Base-by-base conservation (phyloP, 2,797 vertebrate genomes). In the Pogonophryne albipinna region DNA sequence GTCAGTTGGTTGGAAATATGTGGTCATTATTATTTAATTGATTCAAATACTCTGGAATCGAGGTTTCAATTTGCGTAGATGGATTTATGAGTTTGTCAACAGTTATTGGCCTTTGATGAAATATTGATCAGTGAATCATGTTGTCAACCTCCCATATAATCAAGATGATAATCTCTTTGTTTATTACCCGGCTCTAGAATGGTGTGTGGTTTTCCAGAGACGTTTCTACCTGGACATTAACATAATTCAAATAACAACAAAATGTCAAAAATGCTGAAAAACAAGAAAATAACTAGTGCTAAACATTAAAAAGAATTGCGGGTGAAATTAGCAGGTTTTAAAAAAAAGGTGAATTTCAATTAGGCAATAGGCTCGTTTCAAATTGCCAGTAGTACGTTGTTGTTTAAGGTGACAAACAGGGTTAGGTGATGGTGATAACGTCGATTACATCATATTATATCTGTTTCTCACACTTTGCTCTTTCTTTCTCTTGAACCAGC, bases 41-140 rank as follows among this genome's bases (percentile, higher is more conserved):
- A 64, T 27, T 58, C 3, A 19, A 41, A 55, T 44, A 42, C 10
- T 51, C 19, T 23, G 6, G 10, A n/a, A 53, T 56, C 14, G 17
- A 23, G 12, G n/a, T 9, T 50, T 58, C 44, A 27, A 34, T 64
- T 27, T 27, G 38, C n/a, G 3, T 27, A 57, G 14, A 66, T 34
- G 8, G 10, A 31, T 15, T 5, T 12, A 41, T 0, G 3, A 46
- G 53, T 68, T 63, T 45, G 6, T 59, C 16, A 15, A 38, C 6
- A 10, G 0, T 53, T 34, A 66, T 34, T 49, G 49, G 61, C 13
- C 31, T n/a, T 34, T 19, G 16, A 69, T 64, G 59, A 63, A 64
- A 53, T 69, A 68, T 64, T 27, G 64, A 67, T 67, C 45, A 16
- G 23, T 45, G 49, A 49, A 6, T 57, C 15, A 23, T 53, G 60